Percentiles rank a stretch among this genome's conserved stretches.
These are phyloP conservation scores for Polydrusus pterygomalis DNA, from an alignment of 2,888 invertebrate species.

Conservation along the genomic window DNA sequence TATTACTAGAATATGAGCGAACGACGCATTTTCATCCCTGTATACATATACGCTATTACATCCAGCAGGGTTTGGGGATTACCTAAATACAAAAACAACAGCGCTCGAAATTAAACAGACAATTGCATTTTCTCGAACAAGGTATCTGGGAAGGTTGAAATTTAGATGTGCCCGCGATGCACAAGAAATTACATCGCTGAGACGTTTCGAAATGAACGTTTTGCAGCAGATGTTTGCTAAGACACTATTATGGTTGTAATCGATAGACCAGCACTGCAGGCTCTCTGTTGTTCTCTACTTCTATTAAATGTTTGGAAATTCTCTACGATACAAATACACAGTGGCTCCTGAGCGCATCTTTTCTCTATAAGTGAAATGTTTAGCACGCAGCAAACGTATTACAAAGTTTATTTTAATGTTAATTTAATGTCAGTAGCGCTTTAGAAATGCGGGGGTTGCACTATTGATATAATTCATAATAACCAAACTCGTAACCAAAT, in stretches of 20 bases:
- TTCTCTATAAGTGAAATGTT: too few species aligned
- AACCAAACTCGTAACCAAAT: too few species aligned
- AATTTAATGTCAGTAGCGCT: too few species aligned
- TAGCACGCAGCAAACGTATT: too few species aligned
- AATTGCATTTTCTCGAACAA: constrained; percentile 48
- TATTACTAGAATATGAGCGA: too few species aligned
- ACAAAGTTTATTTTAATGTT: too few species aligned
- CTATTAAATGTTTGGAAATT: background rate
- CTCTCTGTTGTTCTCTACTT: constrained; percentile 5
- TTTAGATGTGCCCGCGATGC: constrained; percentile 41
- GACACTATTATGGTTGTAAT: constrained; percentile 43
- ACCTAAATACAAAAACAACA: constrained; percentile 20
- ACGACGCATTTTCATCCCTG: too few species aligned
- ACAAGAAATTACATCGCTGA: constrained; percentile 37
- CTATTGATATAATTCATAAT: too few species aligned
- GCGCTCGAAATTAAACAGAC: constrained; percentile 51
- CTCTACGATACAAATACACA: too few species aligned
- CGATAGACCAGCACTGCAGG: constrained; percentile 27
- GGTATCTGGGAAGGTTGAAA: constrained; percentile 48
- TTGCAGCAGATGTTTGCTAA: constrained; percentile 46
- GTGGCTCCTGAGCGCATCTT: too few species aligned
- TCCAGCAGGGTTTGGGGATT: background rate
- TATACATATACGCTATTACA: too few species aligned
- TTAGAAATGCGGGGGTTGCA: too few species aligned
- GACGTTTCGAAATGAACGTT: constrained; percentile 40